These are phyloP conservation scores for Gryllus longicercus DNA, from an alignment of 2,888 invertebrate species.

Conservation along the genomic window DNA sequence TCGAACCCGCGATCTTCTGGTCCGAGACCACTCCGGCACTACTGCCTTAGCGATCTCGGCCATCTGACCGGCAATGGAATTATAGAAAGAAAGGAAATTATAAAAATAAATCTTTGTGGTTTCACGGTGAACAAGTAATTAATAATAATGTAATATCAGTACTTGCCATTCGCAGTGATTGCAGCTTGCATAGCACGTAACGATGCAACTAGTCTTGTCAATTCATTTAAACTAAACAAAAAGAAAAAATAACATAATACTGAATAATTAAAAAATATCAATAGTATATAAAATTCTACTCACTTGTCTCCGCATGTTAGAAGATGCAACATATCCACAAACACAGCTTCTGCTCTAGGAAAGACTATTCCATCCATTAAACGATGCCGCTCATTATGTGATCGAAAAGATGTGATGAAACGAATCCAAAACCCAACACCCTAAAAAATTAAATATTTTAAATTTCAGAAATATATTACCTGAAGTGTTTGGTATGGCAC, in stretches of 20 bases:
- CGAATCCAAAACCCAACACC: background rate
- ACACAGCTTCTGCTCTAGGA: background rate
- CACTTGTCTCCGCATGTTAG: background rate
- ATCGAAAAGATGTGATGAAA: slow-evolving; percentile 2
- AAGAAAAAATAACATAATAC: background rate
- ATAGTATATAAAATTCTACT: background rate
- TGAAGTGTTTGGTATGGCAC: too few relatives aligned
- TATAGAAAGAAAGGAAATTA: too few relatives aligned
- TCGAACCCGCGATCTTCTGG: too few relatives aligned
- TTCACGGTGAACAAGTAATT: background rate
- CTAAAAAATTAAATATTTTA: background rate
- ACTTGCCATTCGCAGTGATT: background rate
- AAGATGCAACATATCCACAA: background rate
- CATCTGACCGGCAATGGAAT: too few relatives aligned
- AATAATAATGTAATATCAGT: background rate
- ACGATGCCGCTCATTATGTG: background rate
- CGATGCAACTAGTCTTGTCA: background rate
- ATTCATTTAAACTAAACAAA: background rate
- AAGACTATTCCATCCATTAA: background rate
- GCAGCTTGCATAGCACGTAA: background rate
- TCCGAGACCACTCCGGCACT: too few relatives aligned
- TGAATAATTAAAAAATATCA: too few relatives aligned
- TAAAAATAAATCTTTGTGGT: too few relatives aligned
- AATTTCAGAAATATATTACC: too few relatives aligned
- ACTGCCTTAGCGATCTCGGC: too few relatives aligned